Conservation (phyloP, 2,888 invertebrate species). For the Brachycybe producta region DNA sequence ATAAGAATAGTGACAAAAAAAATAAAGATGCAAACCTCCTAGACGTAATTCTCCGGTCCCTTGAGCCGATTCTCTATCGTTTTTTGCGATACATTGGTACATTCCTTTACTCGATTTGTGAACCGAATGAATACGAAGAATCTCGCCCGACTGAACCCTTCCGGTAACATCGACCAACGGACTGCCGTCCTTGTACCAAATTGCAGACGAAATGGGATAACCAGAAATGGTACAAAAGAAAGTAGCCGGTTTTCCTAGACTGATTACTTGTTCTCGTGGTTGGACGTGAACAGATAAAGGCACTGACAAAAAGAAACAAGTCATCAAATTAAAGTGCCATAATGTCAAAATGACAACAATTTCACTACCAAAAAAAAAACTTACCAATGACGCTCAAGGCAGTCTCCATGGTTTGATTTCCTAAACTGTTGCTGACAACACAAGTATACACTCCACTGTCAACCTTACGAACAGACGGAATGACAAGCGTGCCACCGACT, state of each 20-base stretch:
- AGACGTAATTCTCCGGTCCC: slow-evolving; percentile 65
- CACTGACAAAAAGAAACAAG: slow-evolving; percentile 39
- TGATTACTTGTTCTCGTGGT: slow-evolving; percentile 82
- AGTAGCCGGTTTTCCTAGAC: slow-evolving; percentile 81
- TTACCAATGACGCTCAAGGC: slow-evolving; percentile 24
- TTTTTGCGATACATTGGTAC: slow-evolving; percentile 46
- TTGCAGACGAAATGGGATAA: slow-evolving; percentile 63
- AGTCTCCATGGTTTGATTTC: slow-evolving; percentile 24
- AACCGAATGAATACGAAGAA: slow-evolving; percentile 29
- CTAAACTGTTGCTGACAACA: slow-evolving; percentile 24
- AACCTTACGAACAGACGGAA: slow-evolving; percentile 20
- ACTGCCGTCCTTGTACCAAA: slow-evolving; percentile 64
- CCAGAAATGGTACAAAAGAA: slow-evolving; percentile 81
- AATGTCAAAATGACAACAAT: slow-evolving; percentile 5
- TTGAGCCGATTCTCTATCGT: slow-evolving; percentile 74
- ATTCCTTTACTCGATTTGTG: slow-evolving; percentile 34
- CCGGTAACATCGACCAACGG: neutral
- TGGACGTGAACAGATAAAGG: slow-evolving; percentile 76
- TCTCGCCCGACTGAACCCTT: slow-evolving; percentile 15
- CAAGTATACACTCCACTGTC: slow-evolving; percentile 24
- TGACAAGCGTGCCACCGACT: slow-evolving; percentile 38
- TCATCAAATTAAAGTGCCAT: neutral
- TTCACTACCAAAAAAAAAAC: neutral
- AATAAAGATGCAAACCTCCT: slow-evolving; percentile 57
- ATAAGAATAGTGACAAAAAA: neutral